These are phyloP conservation scores for Schmidtea mediterranea DNA, from an alignment of 1,140 invertebrate species.

Conservation along the genomic window DNA sequence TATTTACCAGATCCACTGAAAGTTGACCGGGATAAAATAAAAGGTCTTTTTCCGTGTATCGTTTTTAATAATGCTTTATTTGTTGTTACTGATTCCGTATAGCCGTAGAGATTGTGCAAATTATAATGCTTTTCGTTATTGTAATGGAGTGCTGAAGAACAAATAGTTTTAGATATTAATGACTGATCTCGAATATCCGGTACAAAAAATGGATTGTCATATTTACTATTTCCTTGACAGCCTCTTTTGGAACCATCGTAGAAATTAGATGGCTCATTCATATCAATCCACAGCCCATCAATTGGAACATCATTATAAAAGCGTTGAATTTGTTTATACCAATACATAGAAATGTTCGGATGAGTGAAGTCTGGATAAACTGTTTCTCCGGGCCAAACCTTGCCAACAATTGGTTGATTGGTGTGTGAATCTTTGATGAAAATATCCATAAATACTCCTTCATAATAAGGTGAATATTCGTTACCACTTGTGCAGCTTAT, in stretches of 20 bases:
- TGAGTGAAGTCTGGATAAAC: slow-evolving; percentile 61
- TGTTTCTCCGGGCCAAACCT: slow-evolving; percentile 47
- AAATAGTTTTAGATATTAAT: slow-evolving; percentile 44
- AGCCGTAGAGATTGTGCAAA: slow-evolving; percentile 50
- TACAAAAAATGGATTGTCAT: slow-evolving; percentile 29
- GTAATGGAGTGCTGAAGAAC: slow-evolving; percentile 48
- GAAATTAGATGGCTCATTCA: slow-evolving; percentile 64
- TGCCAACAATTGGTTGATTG: slow-evolving; percentile 13
- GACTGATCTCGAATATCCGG: slow-evolving; percentile 16
- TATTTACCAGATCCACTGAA: slow-evolving; percentile 51
- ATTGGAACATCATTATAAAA: slow-evolving; percentile 36
- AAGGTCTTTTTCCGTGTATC: slow-evolving; percentile 30
- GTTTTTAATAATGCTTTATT: slow-evolving; percentile 32
- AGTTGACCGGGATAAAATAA: slow-evolving; percentile 53
- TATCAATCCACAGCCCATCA: slow-evolving; percentile 37
- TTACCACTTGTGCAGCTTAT: slow-evolving; percentile 5
- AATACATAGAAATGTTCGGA: slow-evolving; percentile 43
- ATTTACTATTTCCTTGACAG: slow-evolving; percentile 32
- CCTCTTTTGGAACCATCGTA: slow-evolving; percentile 34
- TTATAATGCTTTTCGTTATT: slow-evolving; percentile 20
- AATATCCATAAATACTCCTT: slow-evolving; percentile 39
- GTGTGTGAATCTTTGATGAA: slow-evolving; percentile 33
- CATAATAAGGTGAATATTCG: slow-evolving; percentile 43
- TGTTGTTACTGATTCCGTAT: slow-evolving; percentile 35
- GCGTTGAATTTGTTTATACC: slow-evolving; percentile 38